phyloP scores from a whole-genome alignment of 2,113 vertebrate species.

The Poeciliopsis occidentalis region DNA sequence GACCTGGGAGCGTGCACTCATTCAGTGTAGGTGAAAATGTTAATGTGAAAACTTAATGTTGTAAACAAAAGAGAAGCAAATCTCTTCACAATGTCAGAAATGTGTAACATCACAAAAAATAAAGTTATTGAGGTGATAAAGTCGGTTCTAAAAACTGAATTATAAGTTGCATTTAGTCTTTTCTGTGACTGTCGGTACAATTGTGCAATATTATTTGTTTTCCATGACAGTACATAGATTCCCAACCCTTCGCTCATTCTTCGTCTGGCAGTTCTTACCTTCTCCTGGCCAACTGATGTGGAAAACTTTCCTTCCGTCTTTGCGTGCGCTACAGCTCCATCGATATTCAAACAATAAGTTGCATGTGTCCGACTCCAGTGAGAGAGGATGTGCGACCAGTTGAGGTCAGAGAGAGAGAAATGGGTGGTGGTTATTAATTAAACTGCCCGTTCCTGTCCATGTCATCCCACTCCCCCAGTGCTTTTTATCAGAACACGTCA shows the following conservation, averaged over 20 bases:
- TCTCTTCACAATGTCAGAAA: background rate
- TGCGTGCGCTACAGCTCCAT: conserved; percentile 50
- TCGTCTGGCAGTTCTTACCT: conserved; percentile 51
- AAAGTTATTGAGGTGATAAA: background rate
- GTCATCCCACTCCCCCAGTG: conserved; percentile 33
- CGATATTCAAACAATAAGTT: conserved; percentile 49
- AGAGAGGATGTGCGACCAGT: conserved; percentile 57
- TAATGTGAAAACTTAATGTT: background rate
- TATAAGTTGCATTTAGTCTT: background rate
- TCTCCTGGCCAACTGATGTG: conserved; percentile 20
- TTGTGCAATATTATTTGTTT: background rate
- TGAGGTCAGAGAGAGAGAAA: conserved; percentile 73
- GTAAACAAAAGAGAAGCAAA: background rate
- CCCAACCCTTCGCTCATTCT: background rate
- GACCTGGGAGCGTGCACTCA: background rate
- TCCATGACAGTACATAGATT: background rate
- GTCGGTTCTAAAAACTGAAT: background rate
- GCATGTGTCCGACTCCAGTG: conserved; percentile 52
- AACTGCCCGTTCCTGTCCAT: conserved; percentile 74
- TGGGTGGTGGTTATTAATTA: conserved; percentile 85
- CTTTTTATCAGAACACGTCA: conserved; percentile 68
- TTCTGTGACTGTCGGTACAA: background rate
- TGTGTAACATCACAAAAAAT: background rate
- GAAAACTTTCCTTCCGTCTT: conserved; percentile 10
- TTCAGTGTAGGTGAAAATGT: background rate